These are phyloP conservation scores for Eleginops maclovinus DNA, from an alignment of 2,113 vertebrate species.

Conservation along the genomic window DNA sequence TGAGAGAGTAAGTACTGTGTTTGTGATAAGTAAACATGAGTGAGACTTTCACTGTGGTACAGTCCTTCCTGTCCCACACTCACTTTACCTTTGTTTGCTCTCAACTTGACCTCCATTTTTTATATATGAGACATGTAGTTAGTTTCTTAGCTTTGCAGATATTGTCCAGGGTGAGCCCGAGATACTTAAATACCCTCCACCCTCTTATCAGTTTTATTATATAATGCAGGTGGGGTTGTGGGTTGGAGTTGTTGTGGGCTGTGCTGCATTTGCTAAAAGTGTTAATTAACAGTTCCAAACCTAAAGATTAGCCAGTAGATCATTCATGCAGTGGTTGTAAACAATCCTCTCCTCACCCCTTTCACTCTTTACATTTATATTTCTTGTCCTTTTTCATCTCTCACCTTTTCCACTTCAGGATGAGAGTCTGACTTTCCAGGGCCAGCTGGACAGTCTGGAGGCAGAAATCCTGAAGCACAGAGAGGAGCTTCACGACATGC, in stretches of 20 bases:
- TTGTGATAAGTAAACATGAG: slow-evolving; percentile 7
- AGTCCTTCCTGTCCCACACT: neutral
- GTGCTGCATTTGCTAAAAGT: too few relatives aligned
- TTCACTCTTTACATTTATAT: neutral
- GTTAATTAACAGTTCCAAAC: neutral
- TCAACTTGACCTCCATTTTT: neutral
- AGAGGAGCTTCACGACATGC: slow-evolving; percentile 83
- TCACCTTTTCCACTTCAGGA: slow-evolving; percentile 78
- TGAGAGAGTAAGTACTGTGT: neutral
- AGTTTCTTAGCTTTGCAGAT: neutral
- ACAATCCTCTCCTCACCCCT: neutral
- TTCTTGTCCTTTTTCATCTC: neutral
- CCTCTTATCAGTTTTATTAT: neutral
- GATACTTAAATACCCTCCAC: neutral
- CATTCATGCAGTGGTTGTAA: neutral
- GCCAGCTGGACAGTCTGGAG: slow-evolving; percentile 85
- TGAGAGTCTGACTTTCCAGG: slow-evolving; percentile 86
- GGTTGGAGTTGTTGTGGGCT: too few relatives aligned
- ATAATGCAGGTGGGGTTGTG: neutral
- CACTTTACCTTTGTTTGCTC: slow-evolving; percentile 9
- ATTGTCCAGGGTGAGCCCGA: neutral
- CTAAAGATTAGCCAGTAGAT: neutral
- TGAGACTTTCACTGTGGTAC: neutral
- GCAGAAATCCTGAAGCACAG: slow-evolving; percentile 81
- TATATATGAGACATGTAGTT: too few relatives aligned